Evolutionary conservation across 2,888 invertebrate species (phyloP), one percentile per base, ranked within the genome.

Genomic region (Protophormia terraenovae): DNA sequence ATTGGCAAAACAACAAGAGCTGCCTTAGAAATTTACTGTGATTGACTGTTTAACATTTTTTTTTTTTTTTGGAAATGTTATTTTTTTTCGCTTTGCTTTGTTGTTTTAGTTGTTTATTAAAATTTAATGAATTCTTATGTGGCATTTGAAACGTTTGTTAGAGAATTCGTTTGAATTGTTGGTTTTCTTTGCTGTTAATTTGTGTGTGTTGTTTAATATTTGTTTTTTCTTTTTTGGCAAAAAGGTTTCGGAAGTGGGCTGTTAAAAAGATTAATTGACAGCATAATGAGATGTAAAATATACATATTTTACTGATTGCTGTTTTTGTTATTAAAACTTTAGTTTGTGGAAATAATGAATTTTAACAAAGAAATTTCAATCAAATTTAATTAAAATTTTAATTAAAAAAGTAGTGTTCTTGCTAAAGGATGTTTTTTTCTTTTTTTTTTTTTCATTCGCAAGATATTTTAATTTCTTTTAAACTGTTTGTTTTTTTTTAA

Each of bases 11-110:
- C n/a, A n/a, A n/a, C n/a, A n/a, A n/a, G n/a, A n/a, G n/a, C n/a
- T n/a, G n/a, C n/a, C n/a, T n/a, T 2, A 29, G n/a, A 38, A 55
- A 50, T 55, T 69, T 45, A 16, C 60, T 62, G 38, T 69, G 77
- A 84, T 81, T 84, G 84, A 62, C 81, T 45, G 81, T 24, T 80
- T 27, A 16, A 66, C 53, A 58, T 60, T 47, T 32, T 32, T 6
- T 47, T 32, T 41, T 76, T n/a, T n/a, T 73, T 60, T 24, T 8
- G 24, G 66, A 35, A 58, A 35, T 53, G 14, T n/a, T 80, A 35
- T 47, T 12, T 10, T 27, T 19, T 38, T 14, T 19, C 14, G 2
- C 24, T 73, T 75, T n/a, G n/a, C n/a, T n/a, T n/a, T 32, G 14
- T 35, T 67, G 41, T 50, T 24, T 66, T 67, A n/a, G 60, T 32